Evolutionary conservation across 1,140 invertebrate species (phyloP).

Genomic region (Atta texana): DNA sequence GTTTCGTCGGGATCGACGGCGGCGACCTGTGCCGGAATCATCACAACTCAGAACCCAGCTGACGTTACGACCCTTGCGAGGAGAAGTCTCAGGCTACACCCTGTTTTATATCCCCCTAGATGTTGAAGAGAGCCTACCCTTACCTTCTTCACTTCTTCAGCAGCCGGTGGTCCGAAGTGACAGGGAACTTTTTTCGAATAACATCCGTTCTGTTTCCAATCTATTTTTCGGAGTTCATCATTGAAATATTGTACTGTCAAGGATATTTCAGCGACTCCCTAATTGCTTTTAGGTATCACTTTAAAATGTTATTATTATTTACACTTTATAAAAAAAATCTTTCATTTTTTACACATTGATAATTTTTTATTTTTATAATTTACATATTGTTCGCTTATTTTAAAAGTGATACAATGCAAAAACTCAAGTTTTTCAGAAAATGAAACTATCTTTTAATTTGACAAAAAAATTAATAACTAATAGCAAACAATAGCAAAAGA

Average conservation of each 20-base stretch:
- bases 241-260: background rate
- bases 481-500: too few relatives aligned
- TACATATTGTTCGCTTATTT: too few relatives aligned
- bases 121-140: conserved; percentile 30
- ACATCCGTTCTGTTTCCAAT: conserved; percentile 57
- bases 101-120: conserved; percentile 48
- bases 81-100: conserved; percentile 59
- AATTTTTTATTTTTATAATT: background rate
- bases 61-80: conserved; percentile 70
- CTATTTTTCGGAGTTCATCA: conserved; percentile 48
- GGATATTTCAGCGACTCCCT: background rate
- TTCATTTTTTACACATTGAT: background rate
- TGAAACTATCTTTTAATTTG: too few relatives aligned
- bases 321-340: too few relatives aligned
- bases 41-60: conserved; percentile 75
- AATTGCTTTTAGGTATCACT: background rate
- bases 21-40: conserved; percentile 51
- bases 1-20: conserved; percentile 70
- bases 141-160: conserved; percentile 46
- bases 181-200: conserved; percentile 67
- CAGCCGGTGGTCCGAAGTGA: conserved; percentile 72
- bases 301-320: background rate
- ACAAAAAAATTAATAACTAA: too few relatives aligned
- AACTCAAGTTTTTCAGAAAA: too few relatives aligned
- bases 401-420: too few relatives aligned